Evolutionary conservation across 1,140 invertebrate genomes (phyloP).

Genomic region (Neodiprion pinetum): DNA sequence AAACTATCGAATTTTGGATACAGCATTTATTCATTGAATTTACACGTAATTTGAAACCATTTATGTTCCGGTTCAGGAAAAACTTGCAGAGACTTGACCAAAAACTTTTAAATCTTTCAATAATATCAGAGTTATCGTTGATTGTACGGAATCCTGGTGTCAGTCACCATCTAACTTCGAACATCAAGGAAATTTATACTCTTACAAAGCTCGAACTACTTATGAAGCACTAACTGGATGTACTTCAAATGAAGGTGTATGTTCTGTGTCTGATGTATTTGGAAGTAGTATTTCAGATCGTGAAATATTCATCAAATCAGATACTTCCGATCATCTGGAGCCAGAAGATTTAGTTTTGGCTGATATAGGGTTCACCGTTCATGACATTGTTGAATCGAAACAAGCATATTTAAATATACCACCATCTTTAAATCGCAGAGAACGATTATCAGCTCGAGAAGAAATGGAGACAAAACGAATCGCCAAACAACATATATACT

Average conservation of each 20-base stretch:
- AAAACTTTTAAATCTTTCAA: slow-evolving; percentile 25
- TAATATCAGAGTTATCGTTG: slow-evolving; percentile 32
- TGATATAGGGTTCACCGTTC: background rate
- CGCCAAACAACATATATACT: too few species aligned
- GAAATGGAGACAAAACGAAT: too few species aligned
- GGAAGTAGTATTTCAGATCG: slow-evolving; percentile 11
- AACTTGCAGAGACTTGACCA: slow-evolving; percentile 21
- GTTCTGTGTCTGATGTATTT: slow-evolving; percentile 20
- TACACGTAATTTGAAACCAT: slow-evolving; percentile 19
- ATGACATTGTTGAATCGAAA: too few species aligned
- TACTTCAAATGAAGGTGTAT: slow-evolving; percentile 23
- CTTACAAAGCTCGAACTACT: too few species aligned
- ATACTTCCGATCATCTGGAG: slow-evolving; percentile 25
- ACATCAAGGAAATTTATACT: slow-evolving; percentile 21
- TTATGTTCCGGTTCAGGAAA: slow-evolving; percentile 27
- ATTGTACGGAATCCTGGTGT: background rate
- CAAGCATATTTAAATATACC: too few species aligned
- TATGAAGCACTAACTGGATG: slow-evolving; percentile 30
- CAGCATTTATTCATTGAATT: slow-evolving; percentile 30
- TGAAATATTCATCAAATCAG: background rate
- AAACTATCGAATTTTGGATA: slow-evolving; percentile 26
- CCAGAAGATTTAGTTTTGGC: slow-evolving; percentile 31
- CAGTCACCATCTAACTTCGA: slow-evolving; percentile 19
- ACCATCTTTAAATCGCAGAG: too few species aligned
- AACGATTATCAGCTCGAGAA: too few species aligned